These are phyloP conservation scores for Cosmopolites sordidus DNA, from an alignment of 2,888 invertebrate genomes.

Conservation along the genomic window DNA sequence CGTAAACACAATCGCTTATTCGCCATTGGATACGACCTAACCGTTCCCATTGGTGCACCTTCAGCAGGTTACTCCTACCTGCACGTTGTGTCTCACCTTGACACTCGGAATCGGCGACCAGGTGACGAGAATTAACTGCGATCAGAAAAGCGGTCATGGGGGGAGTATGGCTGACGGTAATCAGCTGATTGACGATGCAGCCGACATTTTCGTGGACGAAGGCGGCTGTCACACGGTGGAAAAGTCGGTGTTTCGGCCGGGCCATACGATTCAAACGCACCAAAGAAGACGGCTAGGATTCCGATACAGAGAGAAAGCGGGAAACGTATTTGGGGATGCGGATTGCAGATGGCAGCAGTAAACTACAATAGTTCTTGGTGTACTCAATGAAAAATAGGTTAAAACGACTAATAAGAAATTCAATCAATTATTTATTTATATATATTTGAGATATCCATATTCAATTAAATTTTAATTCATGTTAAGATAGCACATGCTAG, in stretches of 20 bases:
- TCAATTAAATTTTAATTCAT: too few relatives aligned
- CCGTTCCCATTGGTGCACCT: conserved; percentile 48
- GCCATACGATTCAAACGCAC: conserved; percentile 12
- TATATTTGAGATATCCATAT: too few relatives aligned
- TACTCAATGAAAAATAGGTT: too few relatives aligned
- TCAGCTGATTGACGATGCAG: conserved; percentile 19
- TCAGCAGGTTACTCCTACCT: conserved; percentile 49
- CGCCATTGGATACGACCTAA: conserved; percentile 47
- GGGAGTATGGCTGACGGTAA: conserved; percentile 3
- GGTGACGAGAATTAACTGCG: not conserved
- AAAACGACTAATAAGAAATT: too few relatives aligned
- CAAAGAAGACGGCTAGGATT: conserved; percentile 10
- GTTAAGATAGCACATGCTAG: too few relatives aligned
- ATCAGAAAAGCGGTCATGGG: conserved; percentile 5
- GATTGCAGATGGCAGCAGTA: conserved; percentile 3
- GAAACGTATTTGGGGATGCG: not conserved
- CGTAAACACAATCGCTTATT: conserved; percentile 46
- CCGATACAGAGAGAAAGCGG: conserved; percentile 2
- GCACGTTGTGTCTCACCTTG: conserved; percentile 33
- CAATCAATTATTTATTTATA: too few relatives aligned
- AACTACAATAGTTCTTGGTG: too few relatives aligned
- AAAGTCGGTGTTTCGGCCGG: conserved; percentile 8
- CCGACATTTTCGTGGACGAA: conserved; percentile 16
- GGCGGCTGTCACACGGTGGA: conserved; percentile 3
- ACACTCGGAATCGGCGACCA: conserved; percentile 11